phyloP scores from a whole-genome alignment of 2,797 vertebrate species.

The Sebastes minor region DNA sequence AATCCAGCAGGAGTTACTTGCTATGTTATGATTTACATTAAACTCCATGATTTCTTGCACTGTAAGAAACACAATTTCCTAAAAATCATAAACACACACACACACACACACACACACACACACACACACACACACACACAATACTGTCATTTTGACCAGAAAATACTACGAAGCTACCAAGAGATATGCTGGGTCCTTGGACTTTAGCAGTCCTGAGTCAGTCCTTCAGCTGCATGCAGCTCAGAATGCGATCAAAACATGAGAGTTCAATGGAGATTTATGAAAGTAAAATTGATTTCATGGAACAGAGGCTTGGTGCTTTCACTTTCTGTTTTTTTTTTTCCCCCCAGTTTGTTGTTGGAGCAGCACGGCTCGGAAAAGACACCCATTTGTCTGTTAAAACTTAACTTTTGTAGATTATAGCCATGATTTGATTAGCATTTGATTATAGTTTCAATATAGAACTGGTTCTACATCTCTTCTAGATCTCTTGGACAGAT shows the following conservation, averaged over 20 bases:
- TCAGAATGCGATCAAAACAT: background rate
- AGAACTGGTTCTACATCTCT: background rate
- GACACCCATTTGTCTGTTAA: background rate
- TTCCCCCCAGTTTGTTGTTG: background rate
- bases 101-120: background rate
- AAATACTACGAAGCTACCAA: background rate
- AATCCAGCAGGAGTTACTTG: background rate
- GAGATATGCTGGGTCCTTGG: background rate
- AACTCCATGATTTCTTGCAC: background rate
- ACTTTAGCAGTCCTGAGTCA: background rate
- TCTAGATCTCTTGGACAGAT: background rate
- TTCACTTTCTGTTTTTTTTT: background rate
- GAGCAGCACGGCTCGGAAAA: no score
- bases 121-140: background rate
- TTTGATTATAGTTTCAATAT: background rate
- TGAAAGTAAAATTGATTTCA: background rate
- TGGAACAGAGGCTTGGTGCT: background rate
- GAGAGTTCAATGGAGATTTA: background rate
- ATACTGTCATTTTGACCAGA: background rate
- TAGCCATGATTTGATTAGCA: background rate
- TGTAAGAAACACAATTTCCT: background rate
- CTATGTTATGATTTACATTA: background rate
- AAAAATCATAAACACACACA: background rate
- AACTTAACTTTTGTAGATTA: background rate
- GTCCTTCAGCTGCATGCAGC: background rate